Conservation (phyloP, 2,797 vertebrate genomes). For the Scolopax rusticola region DNA sequence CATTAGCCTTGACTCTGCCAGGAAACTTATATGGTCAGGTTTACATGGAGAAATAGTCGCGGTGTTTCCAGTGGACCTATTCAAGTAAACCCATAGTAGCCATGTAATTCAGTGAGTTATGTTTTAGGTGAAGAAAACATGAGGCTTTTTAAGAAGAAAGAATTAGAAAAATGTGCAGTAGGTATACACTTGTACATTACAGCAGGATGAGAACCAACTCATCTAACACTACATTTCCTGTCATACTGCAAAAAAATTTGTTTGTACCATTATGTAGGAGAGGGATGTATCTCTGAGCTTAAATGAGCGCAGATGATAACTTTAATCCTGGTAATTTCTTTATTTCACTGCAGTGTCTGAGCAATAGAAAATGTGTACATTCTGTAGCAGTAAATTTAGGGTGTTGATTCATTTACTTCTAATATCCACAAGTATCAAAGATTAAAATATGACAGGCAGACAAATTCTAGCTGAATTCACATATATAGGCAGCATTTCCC, state of each 20-base stretch:
- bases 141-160: background rate
- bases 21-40: background rate
- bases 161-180: background rate
- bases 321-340: background rate
- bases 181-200: background rate
- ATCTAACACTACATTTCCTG: background rate
- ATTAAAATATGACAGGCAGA: background rate
- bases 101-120: background rate
- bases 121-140: background rate
- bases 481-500: background rate
- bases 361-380: background rate
- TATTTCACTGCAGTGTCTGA: background rate
- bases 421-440: background rate
- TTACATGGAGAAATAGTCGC: background rate
- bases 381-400: background rate
- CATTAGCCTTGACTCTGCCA: constrained; percentile 9
- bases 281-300: background rate
- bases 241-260: background rate
- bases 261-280: background rate
- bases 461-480: background rate
- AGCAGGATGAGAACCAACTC: background rate
- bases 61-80: background rate
- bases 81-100: background rate
- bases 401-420: background rate
- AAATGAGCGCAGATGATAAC: background rate